These are phyloP conservation scores for Dilophus febrilis DNA, from an alignment of 2,888 invertebrate genomes.

Conservation along the genomic window DNA sequence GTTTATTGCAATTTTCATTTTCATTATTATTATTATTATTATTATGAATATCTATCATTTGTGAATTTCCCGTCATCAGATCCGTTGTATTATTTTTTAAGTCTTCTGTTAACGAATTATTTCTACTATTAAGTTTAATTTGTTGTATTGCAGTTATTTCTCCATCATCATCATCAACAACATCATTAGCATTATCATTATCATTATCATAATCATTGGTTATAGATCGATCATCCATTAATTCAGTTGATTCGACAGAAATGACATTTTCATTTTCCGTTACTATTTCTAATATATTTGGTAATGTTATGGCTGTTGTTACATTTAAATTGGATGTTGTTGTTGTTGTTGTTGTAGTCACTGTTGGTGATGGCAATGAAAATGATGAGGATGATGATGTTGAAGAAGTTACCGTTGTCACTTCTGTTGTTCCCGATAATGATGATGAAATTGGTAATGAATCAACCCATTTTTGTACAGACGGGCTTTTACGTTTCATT, in stretches of 20 bases:
- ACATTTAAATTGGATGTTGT: too few relatives aligned
- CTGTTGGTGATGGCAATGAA: too few relatives aligned
- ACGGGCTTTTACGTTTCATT: conserved; percentile 12
- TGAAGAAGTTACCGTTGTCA: too few relatives aligned
- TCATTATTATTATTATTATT: too few relatives aligned
- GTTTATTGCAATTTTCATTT: too few relatives aligned
- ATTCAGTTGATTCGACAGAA: background rate
- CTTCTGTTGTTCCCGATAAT: background rate
- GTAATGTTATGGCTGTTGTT: too few relatives aligned
- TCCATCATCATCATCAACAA: background rate
- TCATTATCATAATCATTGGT: background rate
- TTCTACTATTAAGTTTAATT: background rate
- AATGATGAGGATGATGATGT: background rate
- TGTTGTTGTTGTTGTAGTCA: too few relatives aligned
- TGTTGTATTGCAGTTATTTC: background rate
- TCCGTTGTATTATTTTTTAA: too few relatives aligned
- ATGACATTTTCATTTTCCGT: background rate
- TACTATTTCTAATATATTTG: too few relatives aligned
- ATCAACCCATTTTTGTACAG: conserved; percentile 13
- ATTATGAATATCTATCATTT: too few relatives aligned
- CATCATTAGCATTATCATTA: background rate
- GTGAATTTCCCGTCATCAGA: too few relatives aligned
- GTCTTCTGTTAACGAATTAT: too few relatives aligned
- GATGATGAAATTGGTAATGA: conserved; percentile 5
- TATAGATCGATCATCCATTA: background rate